These are phyloP conservation scores for Takifugu ocellatus DNA, from an alignment of 2,797 vertebrate genomes.

Conservation along the genomic window DNA sequence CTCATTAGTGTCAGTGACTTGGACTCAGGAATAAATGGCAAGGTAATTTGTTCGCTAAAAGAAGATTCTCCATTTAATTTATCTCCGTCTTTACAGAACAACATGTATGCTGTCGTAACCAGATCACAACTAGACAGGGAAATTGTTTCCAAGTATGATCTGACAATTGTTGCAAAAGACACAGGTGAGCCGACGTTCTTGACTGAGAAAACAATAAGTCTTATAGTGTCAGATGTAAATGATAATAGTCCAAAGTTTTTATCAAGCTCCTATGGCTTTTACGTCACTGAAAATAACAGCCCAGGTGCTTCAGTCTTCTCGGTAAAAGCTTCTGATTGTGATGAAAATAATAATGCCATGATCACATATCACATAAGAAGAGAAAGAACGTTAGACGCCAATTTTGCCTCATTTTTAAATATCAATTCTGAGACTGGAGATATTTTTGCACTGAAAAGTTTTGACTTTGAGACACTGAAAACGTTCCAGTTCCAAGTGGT, in stretches of 20 bases:
- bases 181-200: no score
- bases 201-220: no score
- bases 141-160: constrained; percentile 3
- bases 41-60: not conserved
- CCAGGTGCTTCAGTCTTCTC: constrained; percentile 67
- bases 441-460: constrained; percentile 46
- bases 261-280: constrained; percentile 59
- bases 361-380: constrained; percentile 62
- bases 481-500: constrained; percentile 18
- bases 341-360: constrained; percentile 58
- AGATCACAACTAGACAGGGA: not conserved
- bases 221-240: constrained; percentile 50
- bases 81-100: not conserved
- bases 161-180: no score
- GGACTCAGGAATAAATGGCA: constrained; percentile 1
- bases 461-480: constrained; percentile 67
- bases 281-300: constrained; percentile 73
- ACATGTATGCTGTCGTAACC: not conserved
- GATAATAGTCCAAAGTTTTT: constrained; percentile 72
- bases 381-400: constrained; percentile 17
- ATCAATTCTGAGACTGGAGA: constrained; percentile 59
- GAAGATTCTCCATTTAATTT: not conserved
- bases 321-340: constrained; percentile 64
- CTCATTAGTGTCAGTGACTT: constrained; percentile 1
- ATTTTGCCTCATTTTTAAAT: constrained; percentile 40